Conservation (phyloP, 2,888 invertebrate species). For the Gordius sp. region DNA sequence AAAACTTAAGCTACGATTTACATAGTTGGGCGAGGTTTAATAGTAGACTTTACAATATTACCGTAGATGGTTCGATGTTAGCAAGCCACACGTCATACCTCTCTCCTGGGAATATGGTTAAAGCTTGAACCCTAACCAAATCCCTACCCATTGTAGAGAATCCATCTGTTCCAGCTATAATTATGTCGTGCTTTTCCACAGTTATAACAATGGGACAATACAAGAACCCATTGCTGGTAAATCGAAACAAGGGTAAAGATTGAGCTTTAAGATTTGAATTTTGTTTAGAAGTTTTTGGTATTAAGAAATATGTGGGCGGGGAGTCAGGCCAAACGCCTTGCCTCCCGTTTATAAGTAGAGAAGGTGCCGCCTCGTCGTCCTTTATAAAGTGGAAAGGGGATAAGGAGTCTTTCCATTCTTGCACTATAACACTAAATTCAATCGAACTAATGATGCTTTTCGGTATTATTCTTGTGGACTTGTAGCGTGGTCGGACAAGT, state of each 20-base stretch:
- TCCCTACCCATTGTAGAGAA: slow-evolving; percentile 23
- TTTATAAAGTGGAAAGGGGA: not conserved
- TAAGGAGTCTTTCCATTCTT: slow-evolving; percentile 1
- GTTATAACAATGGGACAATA: slow-evolving; percentile 1
- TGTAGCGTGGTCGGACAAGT: not conserved
- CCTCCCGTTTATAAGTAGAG: slow-evolving; percentile 6
- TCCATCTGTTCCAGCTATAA: not conserved
- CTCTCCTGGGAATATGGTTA: slow-evolving; percentile 24
- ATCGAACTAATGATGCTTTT: not conserved
- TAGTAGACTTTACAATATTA: no score
- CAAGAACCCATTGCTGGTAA: slow-evolving; percentile 8
- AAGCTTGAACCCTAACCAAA: slow-evolving; percentile 20
- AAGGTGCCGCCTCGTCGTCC: not conserved
- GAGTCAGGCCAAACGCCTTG: not conserved
- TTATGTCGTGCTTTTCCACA: not conserved
- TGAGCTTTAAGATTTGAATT: not conserved
- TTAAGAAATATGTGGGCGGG: not conserved
- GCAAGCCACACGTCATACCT: slow-evolving; percentile 24
- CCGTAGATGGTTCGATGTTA: no score
- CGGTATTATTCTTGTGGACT: not conserved
- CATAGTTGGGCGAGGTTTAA: no score
- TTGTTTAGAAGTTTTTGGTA: not conserved
- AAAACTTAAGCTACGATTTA: no score
- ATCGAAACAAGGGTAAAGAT: not conserved
- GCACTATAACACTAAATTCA: not conserved